Conservation (phyloP, 2,797 vertebrate species). For the Monodelphis domestica region DNA sequence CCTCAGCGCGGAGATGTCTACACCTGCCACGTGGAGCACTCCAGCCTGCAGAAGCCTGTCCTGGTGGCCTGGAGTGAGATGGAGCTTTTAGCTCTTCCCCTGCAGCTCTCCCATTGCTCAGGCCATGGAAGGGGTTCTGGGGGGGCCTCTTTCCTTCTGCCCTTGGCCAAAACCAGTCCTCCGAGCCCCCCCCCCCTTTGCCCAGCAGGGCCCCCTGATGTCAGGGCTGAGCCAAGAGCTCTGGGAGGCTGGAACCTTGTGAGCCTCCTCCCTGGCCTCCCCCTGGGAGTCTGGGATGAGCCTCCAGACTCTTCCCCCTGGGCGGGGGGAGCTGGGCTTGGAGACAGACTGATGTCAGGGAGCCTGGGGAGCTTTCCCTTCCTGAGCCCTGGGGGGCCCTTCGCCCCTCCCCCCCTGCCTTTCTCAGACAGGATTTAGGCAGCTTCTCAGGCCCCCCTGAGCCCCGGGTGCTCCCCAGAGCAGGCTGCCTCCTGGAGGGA, state of each 20-base stretch:
- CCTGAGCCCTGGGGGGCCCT: no score
- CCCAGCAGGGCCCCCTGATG: not conserved
- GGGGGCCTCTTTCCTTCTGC: no score
- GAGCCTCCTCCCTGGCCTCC: not conserved
- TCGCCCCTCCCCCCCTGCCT: no score
- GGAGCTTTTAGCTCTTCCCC: not conserved
- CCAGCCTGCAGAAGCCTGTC: conserved; percentile 52
- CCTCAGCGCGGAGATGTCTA: conserved; percentile 50
- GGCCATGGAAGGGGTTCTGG: not conserved
- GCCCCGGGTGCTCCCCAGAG: not conserved
- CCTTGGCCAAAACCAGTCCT: no score
- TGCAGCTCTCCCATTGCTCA: not conserved
- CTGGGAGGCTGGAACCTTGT: no score
- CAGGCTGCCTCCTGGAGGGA: not conserved
- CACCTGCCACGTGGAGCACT: conserved; percentile 59
- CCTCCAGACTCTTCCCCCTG: not conserved
- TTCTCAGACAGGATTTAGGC: not conserved
- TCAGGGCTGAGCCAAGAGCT: not conserved
- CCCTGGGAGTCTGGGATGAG: not conserved
- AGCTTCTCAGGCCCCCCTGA: not conserved
- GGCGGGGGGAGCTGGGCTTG: no score
- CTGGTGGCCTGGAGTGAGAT: conserved; percentile 20
- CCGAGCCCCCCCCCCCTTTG: fast-evolving
- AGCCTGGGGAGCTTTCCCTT: no score
- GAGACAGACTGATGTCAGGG: no score